Conservation (phyloP, 2,797 vertebrate genomes). For the Todus mexicanus region DNA sequence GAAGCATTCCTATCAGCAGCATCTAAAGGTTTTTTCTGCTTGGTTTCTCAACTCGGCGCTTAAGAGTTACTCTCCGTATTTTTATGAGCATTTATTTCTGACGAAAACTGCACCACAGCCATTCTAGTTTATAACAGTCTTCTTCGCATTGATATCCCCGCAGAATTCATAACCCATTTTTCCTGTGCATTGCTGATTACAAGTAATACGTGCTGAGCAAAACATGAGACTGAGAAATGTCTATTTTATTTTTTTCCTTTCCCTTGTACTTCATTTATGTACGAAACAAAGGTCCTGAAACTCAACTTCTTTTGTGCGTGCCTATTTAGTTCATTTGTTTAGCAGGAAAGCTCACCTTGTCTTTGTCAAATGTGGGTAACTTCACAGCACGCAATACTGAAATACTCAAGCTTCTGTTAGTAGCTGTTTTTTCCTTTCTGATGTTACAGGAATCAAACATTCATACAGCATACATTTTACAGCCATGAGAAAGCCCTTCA, state of each 20-base stretch:
- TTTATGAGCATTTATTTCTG: conserved; percentile 49
- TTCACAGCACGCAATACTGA: conserved; percentile 6
- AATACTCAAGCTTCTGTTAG: conserved; percentile 19
- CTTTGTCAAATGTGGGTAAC: conserved; percentile 45
- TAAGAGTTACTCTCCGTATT: neutral
- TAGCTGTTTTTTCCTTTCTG: neutral
- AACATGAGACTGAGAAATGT: conserved; percentile 33
- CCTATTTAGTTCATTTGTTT: conserved; percentile 24
- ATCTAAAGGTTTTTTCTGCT: neutral
- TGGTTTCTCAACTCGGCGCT: conserved; percentile 1
- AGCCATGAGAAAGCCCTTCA: too few species aligned
- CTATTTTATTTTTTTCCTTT: neutral
- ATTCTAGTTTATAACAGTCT: conserved; percentile 45
- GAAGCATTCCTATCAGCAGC: neutral
- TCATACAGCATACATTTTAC: neutral
- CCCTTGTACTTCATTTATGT: conserved; percentile 41
- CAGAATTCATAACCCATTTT: conserved; percentile 55
- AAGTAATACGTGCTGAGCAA: conserved; percentile 21
- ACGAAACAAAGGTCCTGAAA: conserved; percentile 63
- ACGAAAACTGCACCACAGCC: conserved; percentile 48
- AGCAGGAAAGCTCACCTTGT: neutral
- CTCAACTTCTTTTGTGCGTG: conserved; percentile 50
- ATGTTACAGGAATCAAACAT: neutral
- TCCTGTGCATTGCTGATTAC: conserved; percentile 14
- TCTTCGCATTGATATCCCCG: conserved; percentile 11